phyloP scores from a whole-genome alignment of 2,113 vertebrate genomes.

The Chunga burmeisteri region DNA sequence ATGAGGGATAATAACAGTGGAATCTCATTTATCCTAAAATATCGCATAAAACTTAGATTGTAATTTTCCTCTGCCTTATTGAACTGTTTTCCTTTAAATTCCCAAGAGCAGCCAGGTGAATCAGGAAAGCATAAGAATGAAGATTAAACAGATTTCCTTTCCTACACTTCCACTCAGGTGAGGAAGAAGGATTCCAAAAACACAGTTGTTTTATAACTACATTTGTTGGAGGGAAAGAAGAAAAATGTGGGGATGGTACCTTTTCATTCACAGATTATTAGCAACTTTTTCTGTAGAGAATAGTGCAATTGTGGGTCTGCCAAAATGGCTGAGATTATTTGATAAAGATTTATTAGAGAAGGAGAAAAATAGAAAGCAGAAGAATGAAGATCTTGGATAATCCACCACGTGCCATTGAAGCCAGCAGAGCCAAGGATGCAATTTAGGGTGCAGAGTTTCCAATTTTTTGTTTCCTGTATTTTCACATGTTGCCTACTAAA shows the following conservation, averaged over 20 bases:
- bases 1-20: not conserved
- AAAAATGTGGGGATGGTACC: not conserved
- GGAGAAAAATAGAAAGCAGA: not conserved
- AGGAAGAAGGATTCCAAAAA: not conserved
- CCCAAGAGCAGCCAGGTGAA: not conserved
- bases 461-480: not conserved
- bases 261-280: not conserved
- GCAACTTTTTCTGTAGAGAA: not conserved
- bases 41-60: not conserved
- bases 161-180: not conserved
- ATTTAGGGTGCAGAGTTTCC: not conserved
- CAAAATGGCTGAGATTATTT: not conserved
- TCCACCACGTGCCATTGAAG: not conserved
- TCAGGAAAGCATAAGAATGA: not conserved
- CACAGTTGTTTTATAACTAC: not conserved
- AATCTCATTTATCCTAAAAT: not conserved
- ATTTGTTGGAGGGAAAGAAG: not conserved
- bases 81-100: not conserved
- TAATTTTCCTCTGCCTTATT: not conserved
- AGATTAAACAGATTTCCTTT: constrained; percentile 19
- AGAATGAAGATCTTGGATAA: not conserved
- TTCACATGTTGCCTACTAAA: not conserved
- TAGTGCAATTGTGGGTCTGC: not conserved
- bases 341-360: not conserved
- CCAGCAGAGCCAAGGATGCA: not conserved